Percentiles rank a stretch among this genome's conserved stretches.
These are phyloP conservation scores for Hippocampus zosterae DNA, from an alignment of 2,113 vertebrate genomes.

Conservation along the genomic window DNA sequence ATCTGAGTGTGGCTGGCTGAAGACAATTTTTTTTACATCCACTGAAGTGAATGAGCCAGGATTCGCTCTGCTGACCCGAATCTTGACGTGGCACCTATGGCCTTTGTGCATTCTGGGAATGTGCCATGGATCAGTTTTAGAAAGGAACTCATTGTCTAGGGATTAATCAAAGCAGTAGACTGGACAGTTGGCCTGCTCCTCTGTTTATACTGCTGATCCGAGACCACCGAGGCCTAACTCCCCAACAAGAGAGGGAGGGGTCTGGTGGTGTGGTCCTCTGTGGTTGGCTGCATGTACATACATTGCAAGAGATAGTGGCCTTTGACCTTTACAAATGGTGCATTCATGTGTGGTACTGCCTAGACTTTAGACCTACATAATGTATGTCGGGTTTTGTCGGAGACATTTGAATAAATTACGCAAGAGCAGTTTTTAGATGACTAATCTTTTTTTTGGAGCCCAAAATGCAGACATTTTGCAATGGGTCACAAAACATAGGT, in stretches of 20 bases:
- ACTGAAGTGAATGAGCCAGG: neutral
- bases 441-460: neutral
- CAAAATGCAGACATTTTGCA: neutral
- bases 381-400: neutral
- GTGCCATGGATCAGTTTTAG: slow-evolving; percentile 51
- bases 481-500: neutral
- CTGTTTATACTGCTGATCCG: slow-evolving; percentile 62
- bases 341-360: slow-evolving; percentile 6
- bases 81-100: slow-evolving; percentile 48
- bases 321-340: slow-evolving; percentile 15
- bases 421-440: neutral
- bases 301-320: slow-evolving; percentile 7
- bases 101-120: slow-evolving; percentile 58
- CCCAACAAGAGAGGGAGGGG: slow-evolving; percentile 46
- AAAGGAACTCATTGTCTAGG: slow-evolving; percentile 53
- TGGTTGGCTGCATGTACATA: slow-evolving; percentile 17
- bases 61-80: slow-evolving; percentile 52
- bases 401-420: neutral
- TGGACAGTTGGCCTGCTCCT: slow-evolving; percentile 58
- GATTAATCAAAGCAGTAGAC: slow-evolving; percentile 66
- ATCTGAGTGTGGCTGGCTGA: neutral
- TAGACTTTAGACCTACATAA: neutral
- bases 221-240: slow-evolving; percentile 48
- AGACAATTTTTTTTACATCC: slow-evolving; percentile 12
- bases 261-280: slow-evolving; percentile 33